Base-by-base conservation (phyloP, 2,888 invertebrate species). In the Tetrapedia diversipes region DNA sequence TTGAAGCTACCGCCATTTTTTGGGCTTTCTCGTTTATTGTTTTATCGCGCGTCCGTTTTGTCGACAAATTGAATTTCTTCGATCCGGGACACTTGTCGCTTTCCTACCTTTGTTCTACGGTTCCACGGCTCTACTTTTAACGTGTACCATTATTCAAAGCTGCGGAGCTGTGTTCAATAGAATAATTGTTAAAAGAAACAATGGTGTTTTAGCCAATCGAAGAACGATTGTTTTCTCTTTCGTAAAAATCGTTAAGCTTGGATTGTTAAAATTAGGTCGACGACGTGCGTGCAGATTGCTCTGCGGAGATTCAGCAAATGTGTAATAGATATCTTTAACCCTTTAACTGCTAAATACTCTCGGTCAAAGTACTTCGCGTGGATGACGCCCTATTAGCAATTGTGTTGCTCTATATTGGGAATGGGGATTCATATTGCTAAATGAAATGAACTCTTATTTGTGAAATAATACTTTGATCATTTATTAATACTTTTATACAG, bases 101-200 rank as follows among this genome's bases (percentile, higher is more conserved):
- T 29, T n/a, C 27, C 27, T 8, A 7, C 16, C 49, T 51, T 51
- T 27, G 49, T 51, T 51, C 49, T 2, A 29, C 29, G 16, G 8
- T 51, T 51, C 16, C 16, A 29, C 27, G 16, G 8, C 8, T 16
- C 29, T 19, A 22, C 8, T 51, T 51, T 27, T 27, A 51, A 51
- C n/a, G 24, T n/a, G 49, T 29, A 7, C 29, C 49, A 8, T 51
- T 51, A 29, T 51, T 8, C 8, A 29, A 16, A 2, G 2, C 29
- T 29, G 16, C 29, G 27, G 16, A 27, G 27, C 27, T 49, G 14
- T 49, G 27, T 49, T 16, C 7, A 16, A 1, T 29, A 29, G 16
- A 51, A 51, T 51, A 51, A 51, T 51, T 51, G n/a, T 51, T 47
- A 29, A 27, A 16, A 51, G 16, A 16, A n/a, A n/a, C 49, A 29